Conservation (phyloP, 2,888 invertebrate species). For the Heliconius erato region DNA sequence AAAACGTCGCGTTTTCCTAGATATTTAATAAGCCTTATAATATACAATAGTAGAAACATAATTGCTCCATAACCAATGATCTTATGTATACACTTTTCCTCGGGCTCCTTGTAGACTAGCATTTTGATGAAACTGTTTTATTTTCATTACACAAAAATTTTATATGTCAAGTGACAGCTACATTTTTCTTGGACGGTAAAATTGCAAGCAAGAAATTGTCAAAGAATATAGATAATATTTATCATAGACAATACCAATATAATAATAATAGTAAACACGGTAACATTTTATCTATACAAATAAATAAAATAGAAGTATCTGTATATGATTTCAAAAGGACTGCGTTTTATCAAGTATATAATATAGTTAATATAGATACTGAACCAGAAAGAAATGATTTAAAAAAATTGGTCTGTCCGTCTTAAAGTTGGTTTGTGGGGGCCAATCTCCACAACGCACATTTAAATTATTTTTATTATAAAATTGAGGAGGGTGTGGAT, state of each 20-base stretch:
- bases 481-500: too few relatives aligned
- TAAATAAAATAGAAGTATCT: too few relatives aligned
- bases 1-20: constrained; percentile 45
- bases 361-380: too few relatives aligned
- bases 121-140: constrained; percentile 53
- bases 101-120: constrained; percentile 62
- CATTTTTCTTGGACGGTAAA: neutral
- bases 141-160: constrained; percentile 17
- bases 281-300: too few relatives aligned
- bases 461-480: too few relatives aligned
- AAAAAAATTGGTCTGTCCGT: too few relatives aligned
- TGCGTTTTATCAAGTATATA: too few relatives aligned
- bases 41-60: constrained; percentile 59
- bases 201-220: neutral
- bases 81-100: constrained; percentile 57
- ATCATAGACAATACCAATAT: neutral
- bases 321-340: too few relatives aligned
- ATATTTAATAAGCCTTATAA: constrained; percentile 60
- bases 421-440: too few relatives aligned
- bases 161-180: constrained; percentile 5
- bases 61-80: constrained; percentile 60
- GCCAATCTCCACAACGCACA: too few relatives aligned
- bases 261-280: too few relatives aligned
- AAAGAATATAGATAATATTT: neutral
- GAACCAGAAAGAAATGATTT: too few relatives aligned